phyloP scores from a whole-genome alignment of 2,888 invertebrate species.

The Eupithecia centaureata region DNA sequence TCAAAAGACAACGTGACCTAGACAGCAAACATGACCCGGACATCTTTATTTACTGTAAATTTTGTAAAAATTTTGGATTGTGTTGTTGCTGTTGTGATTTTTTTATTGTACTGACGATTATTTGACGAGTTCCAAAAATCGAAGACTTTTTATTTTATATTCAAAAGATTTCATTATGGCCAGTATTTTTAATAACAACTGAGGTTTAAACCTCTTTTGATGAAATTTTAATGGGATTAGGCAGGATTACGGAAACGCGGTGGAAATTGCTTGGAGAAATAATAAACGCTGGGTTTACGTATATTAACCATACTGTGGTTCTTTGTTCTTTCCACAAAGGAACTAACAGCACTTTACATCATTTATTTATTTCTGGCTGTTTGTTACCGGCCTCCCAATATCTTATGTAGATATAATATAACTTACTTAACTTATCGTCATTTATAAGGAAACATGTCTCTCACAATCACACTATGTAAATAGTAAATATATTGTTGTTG shows the following conservation, averaged over 20 bases:
- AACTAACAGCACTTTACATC: no score
- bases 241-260: slow-evolving; percentile 1
- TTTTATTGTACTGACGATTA: slow-evolving; percentile 31
- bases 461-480: no score
- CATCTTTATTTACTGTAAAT: slow-evolving; percentile 43
- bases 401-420: no score
- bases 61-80: slow-evolving; percentile 41
- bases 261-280: slow-evolving; percentile 9
- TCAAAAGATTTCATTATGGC: slow-evolving; percentile 31
- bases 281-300: not conserved
- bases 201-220: slow-evolving; percentile 28
- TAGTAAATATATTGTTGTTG: no score
- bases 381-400: no score
- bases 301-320: slow-evolving; percentile 3
- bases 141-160: slow-evolving; percentile 19
- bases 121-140: slow-evolving; percentile 32
- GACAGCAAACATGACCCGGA: slow-evolving; percentile 43
- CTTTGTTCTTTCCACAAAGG: no score
- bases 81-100: slow-evolving; percentile 56
- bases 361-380: no score
- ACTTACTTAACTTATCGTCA: no score
- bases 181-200: slow-evolving; percentile 36
- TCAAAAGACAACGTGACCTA: slow-evolving; percentile 50
- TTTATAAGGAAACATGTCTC: no score
- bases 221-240: slow-evolving; percentile 24